phyloP scores from a whole-genome alignment of 2,113 vertebrate species.

The Sapayoa aenigma region DNA sequence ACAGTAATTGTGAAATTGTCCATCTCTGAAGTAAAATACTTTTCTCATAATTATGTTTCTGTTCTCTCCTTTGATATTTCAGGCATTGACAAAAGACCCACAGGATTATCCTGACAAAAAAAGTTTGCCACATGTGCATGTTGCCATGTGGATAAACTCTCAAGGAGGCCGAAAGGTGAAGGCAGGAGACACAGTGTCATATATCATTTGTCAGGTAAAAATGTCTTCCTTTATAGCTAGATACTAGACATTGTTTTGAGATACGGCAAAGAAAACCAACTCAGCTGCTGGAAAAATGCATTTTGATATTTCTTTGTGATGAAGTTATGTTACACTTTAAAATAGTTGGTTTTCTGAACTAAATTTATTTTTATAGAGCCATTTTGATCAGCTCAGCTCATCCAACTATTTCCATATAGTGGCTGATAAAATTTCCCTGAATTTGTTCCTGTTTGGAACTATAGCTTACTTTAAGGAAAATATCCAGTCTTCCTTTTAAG shows the following conservation, averaged over 20 bases:
- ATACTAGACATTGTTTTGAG: background rate
- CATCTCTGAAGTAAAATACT: background rate
- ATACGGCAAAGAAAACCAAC: background rate
- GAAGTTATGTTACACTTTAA: background rate
- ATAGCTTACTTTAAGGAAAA: background rate
- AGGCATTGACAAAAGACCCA: conserved; percentile 96
- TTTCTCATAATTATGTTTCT: background rate
- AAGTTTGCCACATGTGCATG: conserved; percentile 92
- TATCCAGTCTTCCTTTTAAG: background rate
- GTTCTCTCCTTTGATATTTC: conserved; percentile 17
- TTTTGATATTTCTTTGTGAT: background rate
- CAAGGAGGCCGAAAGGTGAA: conserved; percentile 91
- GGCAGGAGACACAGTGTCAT: conserved; percentile 94
- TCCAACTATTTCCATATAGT: background rate
- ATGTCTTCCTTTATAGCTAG: background rate
- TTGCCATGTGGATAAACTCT: conserved; percentile 98
- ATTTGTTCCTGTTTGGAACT: background rate
- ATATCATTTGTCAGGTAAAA: conserved; percentile 94
- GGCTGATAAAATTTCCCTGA: background rate
- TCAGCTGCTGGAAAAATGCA: background rate
- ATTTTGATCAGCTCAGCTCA: background rate
- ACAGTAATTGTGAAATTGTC: background rate
- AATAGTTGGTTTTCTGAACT: background rate
- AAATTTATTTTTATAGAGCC: background rate
- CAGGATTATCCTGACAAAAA: conserved; percentile 99